Conservation (phyloP, 2,888 invertebrate genomes). For the Drosophila siamana region DNA sequence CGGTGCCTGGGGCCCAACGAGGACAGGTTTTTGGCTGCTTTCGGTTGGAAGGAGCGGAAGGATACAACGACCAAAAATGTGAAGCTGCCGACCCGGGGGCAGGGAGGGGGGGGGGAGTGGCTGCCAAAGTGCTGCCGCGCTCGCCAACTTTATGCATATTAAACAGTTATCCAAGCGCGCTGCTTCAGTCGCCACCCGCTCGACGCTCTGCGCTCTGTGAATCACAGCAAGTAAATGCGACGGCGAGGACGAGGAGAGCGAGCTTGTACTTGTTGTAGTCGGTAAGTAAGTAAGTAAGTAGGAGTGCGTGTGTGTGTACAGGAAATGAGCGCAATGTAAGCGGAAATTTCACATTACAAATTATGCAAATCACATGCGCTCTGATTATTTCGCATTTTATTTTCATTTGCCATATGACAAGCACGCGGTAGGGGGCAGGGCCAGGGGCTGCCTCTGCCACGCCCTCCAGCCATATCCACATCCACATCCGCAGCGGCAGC, state of each 20-base stretch:
- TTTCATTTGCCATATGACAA: slow-evolving; percentile 33
- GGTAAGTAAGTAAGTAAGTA: slow-evolving; percentile 18
- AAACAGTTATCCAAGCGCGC: slow-evolving; percentile 72
- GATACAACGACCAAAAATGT: slow-evolving; percentile 49
- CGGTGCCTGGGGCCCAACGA: slow-evolving; percentile 39
- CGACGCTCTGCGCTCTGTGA: slow-evolving; percentile 6
- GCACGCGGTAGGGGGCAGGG: too few relatives aligned
- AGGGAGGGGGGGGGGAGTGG: neutral
- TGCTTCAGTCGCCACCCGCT: neutral
- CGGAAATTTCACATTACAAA: slow-evolving; percentile 80
- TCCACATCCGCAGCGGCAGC: neutral
- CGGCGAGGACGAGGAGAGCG: neutral
- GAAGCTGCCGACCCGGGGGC: slow-evolving; percentile 13
- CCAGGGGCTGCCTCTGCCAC: slow-evolving; percentile 1
- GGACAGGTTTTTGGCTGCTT: slow-evolving; percentile 35
- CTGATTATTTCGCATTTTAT: slow-evolving; percentile 56
- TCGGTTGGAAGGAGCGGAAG: slow-evolving; percentile 37
- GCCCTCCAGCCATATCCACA: slow-evolving; percentile 9
- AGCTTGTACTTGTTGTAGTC: neutral
- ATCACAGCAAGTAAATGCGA: slow-evolving; percentile 13
- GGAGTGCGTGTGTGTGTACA: slow-evolving; percentile 40
- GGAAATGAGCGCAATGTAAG: slow-evolving; percentile 75
- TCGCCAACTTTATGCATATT: slow-evolving; percentile 77
- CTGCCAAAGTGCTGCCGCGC: too few relatives aligned
- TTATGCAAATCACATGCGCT: slow-evolving; percentile 80